A percentile compares a stretch with the other conserved stretches of the same genome.
Conservation (phyloP, 2,888 invertebrate species). For the Drosophila longiperda region DNA sequence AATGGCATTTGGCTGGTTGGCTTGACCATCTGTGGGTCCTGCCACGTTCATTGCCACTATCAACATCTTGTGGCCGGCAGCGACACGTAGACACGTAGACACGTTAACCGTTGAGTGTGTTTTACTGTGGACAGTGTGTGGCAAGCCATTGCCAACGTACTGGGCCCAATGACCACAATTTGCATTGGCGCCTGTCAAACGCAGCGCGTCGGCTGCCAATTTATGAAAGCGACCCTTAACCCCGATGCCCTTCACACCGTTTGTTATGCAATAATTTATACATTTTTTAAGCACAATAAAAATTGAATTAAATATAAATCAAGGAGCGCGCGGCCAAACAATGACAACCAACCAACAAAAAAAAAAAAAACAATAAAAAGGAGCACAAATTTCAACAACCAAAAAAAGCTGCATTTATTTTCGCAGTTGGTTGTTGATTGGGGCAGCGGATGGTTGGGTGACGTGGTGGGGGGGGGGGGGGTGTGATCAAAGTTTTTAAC, state of each 20-base stretch:
- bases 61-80: conserved; percentile 74
- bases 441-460: no score
- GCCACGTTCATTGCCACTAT: conserved; percentile 78
- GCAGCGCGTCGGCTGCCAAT: conserved; percentile 75
- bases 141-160: not conserved
- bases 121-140: not conserved
- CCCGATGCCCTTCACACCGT: conserved; percentile 38
- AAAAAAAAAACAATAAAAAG: conserved; percentile 13
- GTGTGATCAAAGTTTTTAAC: conserved; percentile 65
- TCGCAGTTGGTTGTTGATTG: not conserved
- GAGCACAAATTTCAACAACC: conserved; percentile 18
- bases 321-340: conserved; percentile 42
- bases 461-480: not conserved
- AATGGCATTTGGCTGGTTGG: conserved; percentile 31
- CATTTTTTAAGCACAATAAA: conserved; percentile 79
- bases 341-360: conserved; percentile 20
- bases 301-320: conserved; percentile 81
- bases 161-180: conserved; percentile 60
- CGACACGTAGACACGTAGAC: conserved; percentile 71
- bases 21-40: conserved; percentile 55
- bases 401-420: conserved; percentile 15
- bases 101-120: conserved; percentile 3
- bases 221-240: conserved; percentile 66
- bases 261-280: conserved; percentile 73
- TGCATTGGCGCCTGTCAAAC: conserved; percentile 75